Base-by-base conservation (phyloP, 2,113 vertebrate genomes). In the Saccopteryx bilineata region DNA sequence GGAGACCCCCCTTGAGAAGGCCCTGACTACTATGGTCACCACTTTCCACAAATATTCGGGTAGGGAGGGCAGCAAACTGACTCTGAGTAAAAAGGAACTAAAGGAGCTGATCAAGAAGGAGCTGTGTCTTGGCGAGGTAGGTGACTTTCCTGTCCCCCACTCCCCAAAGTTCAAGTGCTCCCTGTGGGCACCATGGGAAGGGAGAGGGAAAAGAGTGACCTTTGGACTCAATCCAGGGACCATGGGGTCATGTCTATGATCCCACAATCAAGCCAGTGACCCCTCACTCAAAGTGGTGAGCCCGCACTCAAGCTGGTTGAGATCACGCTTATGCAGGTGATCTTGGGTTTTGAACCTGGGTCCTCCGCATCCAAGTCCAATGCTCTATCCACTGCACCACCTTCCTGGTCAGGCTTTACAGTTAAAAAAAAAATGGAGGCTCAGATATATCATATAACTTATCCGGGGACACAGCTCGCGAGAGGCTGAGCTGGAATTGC, bases 31-130 rank as follows among this genome's bases (percentile, higher is more conserved):
- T 71, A 97, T 99, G 96, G 99, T 99, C 92, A 98, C 98, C 95
- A 99, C 98, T 82, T 99, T 99, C 98, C 99, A 99, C 97, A 99
- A 99, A 96, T 99, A 99, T 31, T 99, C 99, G 0, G 99, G 99
- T 21, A 98, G 98, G 97, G 99, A 99, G 95, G 99, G 99, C 0
- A 98, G 99, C 98, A 99, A 99, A 89, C 98, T 98, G 93, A 99
- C 99, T 0, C 98, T 99, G 83, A 99, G 99, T 96, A 95, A 98
- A 80, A 98, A 93, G 0, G 99, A 99, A 69, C 98, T 99, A n/a
- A 99, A 99, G 98, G 99, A 99, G 87, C 98, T 99, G 93, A 98
- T 99, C 80, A 90, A 98, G 33, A 98, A 99, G 72, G 97, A 98
- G 12, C 46, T 98, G 39, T 95, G 75, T 19, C 90, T 98, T 10